Evolutionary conservation across 2,888 invertebrate species (phyloP).

Genomic region (Villa cingulata): DNA sequence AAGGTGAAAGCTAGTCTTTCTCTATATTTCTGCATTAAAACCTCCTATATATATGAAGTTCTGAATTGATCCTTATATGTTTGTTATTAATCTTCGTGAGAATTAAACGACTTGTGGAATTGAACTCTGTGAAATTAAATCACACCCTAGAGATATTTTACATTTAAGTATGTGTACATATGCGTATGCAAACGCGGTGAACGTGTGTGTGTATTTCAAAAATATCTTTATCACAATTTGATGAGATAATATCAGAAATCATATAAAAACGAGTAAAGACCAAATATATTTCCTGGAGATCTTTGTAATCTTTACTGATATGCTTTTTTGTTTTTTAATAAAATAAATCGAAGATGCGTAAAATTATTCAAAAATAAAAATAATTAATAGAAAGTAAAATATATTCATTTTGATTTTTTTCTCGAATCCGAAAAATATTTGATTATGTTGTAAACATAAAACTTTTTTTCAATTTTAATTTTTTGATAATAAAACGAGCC

Average conservation of each 20-base stretch:
- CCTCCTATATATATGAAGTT: not conserved
- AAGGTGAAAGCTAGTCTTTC: constrained; percentile 11
- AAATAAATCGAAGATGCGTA: constrained; percentile 10
- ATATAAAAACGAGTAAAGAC: too few relatives aligned
- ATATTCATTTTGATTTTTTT: too few relatives aligned
- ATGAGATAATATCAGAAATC: too few relatives aligned
- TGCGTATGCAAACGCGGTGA: not conserved
- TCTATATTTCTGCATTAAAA: too few relatives aligned
- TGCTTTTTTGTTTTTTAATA: constrained; percentile 1
- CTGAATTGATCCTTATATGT: constrained; percentile 12
- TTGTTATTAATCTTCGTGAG: constrained; percentile 15
- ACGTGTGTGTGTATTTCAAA: not conserved
- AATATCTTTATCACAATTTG: too few relatives aligned
- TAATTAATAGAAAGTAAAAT: too few relatives aligned
- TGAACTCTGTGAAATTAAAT: constrained; percentile 35
- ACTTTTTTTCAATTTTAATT: too few relatives aligned
- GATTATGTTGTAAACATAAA: too few relatives aligned
- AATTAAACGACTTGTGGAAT: constrained; percentile 10
- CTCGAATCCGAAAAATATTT: too few relatives aligned
- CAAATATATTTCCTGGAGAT: not conserved
- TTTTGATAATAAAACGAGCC: too few relatives aligned
- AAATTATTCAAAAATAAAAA: constrained; percentile 9
- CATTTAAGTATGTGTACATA: too few relatives aligned
- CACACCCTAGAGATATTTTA: constrained; percentile 30
- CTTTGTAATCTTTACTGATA: not conserved